Evolutionary conservation across 2,888 invertebrate species (phyloP).

Genomic region (Diplazon laetatorius): DNA sequence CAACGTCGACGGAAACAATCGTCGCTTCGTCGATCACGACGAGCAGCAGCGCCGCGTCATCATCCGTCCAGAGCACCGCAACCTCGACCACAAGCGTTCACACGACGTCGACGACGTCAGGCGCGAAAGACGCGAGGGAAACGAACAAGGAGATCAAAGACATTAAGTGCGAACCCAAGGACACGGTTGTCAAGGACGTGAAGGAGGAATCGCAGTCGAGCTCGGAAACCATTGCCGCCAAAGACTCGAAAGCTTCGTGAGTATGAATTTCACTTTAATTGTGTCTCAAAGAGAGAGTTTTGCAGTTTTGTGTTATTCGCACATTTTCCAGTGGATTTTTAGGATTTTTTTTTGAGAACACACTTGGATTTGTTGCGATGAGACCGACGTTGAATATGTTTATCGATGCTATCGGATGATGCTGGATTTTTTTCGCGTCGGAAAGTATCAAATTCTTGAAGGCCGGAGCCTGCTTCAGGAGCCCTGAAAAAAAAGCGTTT

Average conservation of each 20-base stretch:
- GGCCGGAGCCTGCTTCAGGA: no score
- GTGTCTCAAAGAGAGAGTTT: no score
- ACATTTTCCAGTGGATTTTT: no score
- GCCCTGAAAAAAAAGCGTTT: no score
- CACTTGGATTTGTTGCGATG: no score
- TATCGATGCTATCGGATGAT: no score
- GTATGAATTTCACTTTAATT: constrained; percentile 65
- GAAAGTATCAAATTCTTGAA: no score
- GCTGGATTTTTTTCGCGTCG: no score
- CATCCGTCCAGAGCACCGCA: constrained; percentile 73
- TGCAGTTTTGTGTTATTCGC: no score
- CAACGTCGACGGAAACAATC: constrained; percentile 67
- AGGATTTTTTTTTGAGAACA: no score
- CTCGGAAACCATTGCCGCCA: constrained; percentile 72
- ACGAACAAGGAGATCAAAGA: constrained; percentile 86
- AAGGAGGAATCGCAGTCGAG: constrained; percentile 77
- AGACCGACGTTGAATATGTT: no score
- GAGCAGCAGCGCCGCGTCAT: no score
- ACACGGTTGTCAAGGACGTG: constrained; percentile 77
- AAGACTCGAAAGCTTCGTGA: constrained; percentile 77
- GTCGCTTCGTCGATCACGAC: constrained; percentile 63
- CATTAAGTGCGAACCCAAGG: constrained; percentile 84
- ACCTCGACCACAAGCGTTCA: constrained; percentile 69
- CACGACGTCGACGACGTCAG: constrained; percentile 68
- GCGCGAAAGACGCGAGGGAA: constrained; percentile 80